These are phyloP conservation scores for Calameuta idolon DNA, from an alignment of 2,888 invertebrate genomes.

Conservation along the genomic window DNA sequence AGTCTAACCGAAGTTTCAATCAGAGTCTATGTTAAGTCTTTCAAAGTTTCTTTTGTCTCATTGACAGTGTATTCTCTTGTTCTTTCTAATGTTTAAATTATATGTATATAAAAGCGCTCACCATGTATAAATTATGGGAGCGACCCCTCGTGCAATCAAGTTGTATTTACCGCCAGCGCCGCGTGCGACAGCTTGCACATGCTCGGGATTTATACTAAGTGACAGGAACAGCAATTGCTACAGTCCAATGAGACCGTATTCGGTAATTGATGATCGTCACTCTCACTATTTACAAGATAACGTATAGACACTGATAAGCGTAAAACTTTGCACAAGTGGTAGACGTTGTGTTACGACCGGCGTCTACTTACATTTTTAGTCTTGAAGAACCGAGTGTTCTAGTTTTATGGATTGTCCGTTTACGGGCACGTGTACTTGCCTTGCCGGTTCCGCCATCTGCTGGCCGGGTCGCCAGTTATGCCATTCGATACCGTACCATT, in stretches of 20 bases:
- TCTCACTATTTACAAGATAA: neutral
- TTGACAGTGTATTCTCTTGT: no score
- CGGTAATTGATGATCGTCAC: neutral
- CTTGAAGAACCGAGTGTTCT: neutral
- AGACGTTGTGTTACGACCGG: neutral
- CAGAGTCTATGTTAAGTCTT: no score
- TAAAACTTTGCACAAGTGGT: neutral
- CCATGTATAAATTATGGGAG: neutral
- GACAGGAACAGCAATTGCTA: neutral
- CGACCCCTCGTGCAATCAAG: neutral
- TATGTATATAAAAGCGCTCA: no score
- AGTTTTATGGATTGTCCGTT: neutral
- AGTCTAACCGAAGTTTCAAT: no score
- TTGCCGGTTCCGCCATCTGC: neutral
- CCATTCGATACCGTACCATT: neutral
- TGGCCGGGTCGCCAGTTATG: neutral
- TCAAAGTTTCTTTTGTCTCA: no score
- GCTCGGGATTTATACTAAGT: no score
- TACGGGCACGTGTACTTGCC: neutral
- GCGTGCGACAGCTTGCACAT: neutral
- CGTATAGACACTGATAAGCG: neutral
- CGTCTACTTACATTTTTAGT: neutral
- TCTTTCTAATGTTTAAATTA: no score
- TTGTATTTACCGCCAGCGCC: neutral
- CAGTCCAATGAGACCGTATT: neutral